Evolutionary conservation across 2,113 vertebrate genomes (phyloP), one percentile per base, ranked within the genome.

Genomic region (Fregetta grallaria): DNA sequence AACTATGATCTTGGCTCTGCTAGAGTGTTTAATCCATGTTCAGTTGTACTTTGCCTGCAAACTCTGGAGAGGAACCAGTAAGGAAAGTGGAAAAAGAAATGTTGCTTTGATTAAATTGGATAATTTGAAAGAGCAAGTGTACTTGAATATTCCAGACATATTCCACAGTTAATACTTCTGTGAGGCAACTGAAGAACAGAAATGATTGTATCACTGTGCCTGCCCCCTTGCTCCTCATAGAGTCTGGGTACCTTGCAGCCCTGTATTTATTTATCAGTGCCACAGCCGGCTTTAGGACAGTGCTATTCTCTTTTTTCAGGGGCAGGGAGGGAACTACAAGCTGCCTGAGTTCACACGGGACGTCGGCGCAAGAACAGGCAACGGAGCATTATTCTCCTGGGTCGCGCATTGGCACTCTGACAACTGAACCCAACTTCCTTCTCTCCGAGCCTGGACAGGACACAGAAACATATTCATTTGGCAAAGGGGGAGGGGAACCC

Each of bases 371-470:
- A 90, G 77, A 90, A 32, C 59, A 90, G 71, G 84, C 87, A 77
- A 7, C 0, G 11, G 81, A 92, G 83, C 12, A 87, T 59, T 85
- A 76, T 92, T 92, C 93, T 95, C 92, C 53, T 66, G 91, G 88
- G 70, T 80, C 15, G 25, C 1, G 1, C 5, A 0, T 9, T 96
- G 86, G 94, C 95, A 76, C 53, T 75, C 53, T 78, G 92, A 90
- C 92, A 94, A 3, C 80, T 82, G 65, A 96, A 92, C 45, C 58
- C 71, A 85, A 23, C 80, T 94, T 96, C 95, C 92, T 95, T 75
- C 70, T 80, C 68, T 73, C 52, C 1, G 0, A 76, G 80, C 53
- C 56, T 17, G 49, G 50, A 86, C 88, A 94, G 91, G 86, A 93
- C 92, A 75, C 66, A 94, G 83, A 78, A 86, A 72, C 0, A 0